A percentile compares a stretch with the other conserved stretches of the same genome.
Conservation (phyloP, 1,140 invertebrate species). For the Asobara japonica region DNA sequence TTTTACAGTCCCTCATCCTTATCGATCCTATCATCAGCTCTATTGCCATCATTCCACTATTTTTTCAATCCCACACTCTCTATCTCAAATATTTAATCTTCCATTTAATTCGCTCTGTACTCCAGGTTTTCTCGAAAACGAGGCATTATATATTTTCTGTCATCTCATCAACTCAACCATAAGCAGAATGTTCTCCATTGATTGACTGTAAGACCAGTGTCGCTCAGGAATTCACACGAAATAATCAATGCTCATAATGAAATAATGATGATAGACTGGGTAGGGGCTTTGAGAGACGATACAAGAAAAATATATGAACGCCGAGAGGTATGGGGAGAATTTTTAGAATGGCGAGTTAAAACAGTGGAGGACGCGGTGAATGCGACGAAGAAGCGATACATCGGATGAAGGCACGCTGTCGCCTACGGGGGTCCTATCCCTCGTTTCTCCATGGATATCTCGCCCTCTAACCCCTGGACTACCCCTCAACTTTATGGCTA, state of each 20-base stretch:
- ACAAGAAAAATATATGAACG: background rate
- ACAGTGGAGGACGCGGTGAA: background rate
- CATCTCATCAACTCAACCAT: background rate
- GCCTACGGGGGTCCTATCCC: background rate
- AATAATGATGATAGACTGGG: constrained; percentile 2
- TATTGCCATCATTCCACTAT: background rate
- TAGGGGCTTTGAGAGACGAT: background rate
- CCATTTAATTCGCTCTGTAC: background rate
- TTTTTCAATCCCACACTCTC: background rate
- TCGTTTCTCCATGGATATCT: background rate
- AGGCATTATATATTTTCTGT: background rate
- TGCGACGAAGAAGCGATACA: background rate
- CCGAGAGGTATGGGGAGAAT: background rate
- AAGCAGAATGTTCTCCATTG: background rate
- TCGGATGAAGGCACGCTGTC: background rate
- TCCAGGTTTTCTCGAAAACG: background rate
- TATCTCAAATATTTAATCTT: constrained; percentile 1
- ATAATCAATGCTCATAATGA: background rate
- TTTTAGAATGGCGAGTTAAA: constrained; percentile 1
- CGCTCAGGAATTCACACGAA: background rate
- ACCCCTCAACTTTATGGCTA: background rate
- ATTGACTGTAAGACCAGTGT: background rate
- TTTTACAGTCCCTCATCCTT: background rate
- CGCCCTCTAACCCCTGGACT: background rate
- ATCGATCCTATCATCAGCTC: constrained; percentile 1